Base-by-base conservation (phyloP, 2,797 vertebrate genomes). In the Eulemur coronatus region DNA sequence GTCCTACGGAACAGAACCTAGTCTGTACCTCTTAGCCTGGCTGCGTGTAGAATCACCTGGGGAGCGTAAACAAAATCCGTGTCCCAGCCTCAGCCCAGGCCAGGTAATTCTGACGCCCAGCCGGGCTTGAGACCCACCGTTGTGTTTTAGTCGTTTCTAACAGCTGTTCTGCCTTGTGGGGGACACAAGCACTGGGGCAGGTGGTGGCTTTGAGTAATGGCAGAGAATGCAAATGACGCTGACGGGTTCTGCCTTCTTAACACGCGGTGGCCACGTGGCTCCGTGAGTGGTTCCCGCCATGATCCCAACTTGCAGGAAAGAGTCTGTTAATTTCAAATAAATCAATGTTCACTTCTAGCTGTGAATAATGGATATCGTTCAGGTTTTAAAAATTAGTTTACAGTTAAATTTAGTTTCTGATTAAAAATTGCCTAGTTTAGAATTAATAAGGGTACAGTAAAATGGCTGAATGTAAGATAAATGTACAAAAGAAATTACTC, bases 381-480 rank as follows among this genome's bases (percentile, higher is more conserved):
- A 30, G 43, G 13, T 76, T 92, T 94, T 84, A 80, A 26, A 96
- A 85, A 59, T 72, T 80, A 88, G 13, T 43, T 70, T 90, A 76
- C 13, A 55, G 22, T 70, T 82, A 46, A 61, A 55, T 92, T 73
- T 65, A 89, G 48, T 9, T 65, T 90, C 85, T 91, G 52, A n/a
- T 87, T 93, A 59, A 85, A 81, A 91, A 22, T 4, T 81, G 7
- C 76, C 52, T 72, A 18, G 33, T 43, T 76, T 79, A 91, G 59
- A 82, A 78, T 86, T n/a, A 82, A 57, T 84, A 81, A 52, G 52
- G 2, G 1, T 72, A 38, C 17, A 78, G 4, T 84, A 89, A 85
- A 70, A 80, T 93, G 63, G 20, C 38, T 95, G 67, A 30, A 50
- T 72, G 69, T 78, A 94, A 84, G 38, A 46, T 70, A 89, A 94